Evolutionary conservation across 2,797 vertebrate species (phyloP), one percentile per base, ranked within the genome.

Genomic region (Tragelaphus eurycerus): DNA sequence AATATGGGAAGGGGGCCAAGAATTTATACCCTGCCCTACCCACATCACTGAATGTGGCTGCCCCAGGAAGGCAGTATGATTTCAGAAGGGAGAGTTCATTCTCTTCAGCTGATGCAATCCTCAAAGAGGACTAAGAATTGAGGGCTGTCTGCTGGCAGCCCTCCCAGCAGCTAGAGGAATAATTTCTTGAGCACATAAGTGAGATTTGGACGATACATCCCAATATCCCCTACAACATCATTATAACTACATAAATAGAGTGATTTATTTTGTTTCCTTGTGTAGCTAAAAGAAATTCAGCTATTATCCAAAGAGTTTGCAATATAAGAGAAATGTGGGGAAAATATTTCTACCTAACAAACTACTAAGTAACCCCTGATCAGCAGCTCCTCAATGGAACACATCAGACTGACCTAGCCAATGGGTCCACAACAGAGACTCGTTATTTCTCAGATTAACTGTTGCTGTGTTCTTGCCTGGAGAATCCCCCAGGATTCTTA

Each of bases 111-210:
- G 76, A 59, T 54, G 25, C 34, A 67, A 29, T 57, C 31, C 67
- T 93, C 55, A 67, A 93, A 84, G 12, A 71, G 54, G 34, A 89
- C 43, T 50, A 71, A 94, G 67, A 89, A 62, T 62, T 83, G 62
- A 95, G 48, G 57, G 74, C 46, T 93, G 46, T 89, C 79, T 81
- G 27, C 52, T 95, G 60, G 59, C 27, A 92, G 85, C 90, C 84
- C 62, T 89, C 88, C 86, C 88, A 71, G 91, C 71, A 90, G n/a
- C 79, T 94, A 14, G 71, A 94, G 54, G 29, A 89, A 95, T 76
- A 54, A 64, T 86, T 84, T 34, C 38, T 89, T 74, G 27, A 82
- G 55, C 57, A 48, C 17, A 67, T 21, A 93, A 29, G 23, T 52
- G 8, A 81, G 19, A 21, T 92, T 34, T 94, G 81, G 31, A 19